Evolutionary conservation across 2,797 vertebrate genomes (phyloP).

Genomic region (Tenualosa ilisha): DNA sequence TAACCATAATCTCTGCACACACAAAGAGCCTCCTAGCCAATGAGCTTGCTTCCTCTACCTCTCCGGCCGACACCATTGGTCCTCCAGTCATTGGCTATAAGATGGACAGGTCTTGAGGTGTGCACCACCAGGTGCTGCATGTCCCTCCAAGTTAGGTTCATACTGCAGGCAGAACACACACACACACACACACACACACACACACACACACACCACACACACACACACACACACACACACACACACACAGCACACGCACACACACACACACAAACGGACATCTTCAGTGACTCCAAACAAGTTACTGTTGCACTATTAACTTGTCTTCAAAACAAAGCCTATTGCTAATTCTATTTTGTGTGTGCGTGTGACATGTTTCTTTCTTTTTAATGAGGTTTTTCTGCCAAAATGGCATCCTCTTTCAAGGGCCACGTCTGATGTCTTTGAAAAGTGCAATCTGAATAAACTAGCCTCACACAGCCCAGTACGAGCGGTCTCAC

Average conservation of each 20-base stretch:
- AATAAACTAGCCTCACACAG: no score
- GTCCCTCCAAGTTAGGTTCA: slow-evolving; percentile 97
- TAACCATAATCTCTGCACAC: background rate
- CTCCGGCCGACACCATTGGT: slow-evolving; percentile 92
- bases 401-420: background rate
- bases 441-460: no score
- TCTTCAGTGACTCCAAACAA: background rate
- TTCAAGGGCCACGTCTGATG: no score
- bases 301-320: background rate
- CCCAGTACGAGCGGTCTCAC: no score
- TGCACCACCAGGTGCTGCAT: slow-evolving; percentile 97
- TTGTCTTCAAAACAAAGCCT: background rate
- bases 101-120: slow-evolving; percentile 85
- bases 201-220: slow-evolving; percentile 8
- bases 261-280: background rate
- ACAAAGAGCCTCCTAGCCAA: background rate
- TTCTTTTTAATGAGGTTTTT: background rate
- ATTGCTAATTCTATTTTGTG: background rate
- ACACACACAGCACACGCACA: slow-evolving; percentile 19
- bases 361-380: background rate
- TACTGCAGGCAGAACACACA: slow-evolving; percentile 66
- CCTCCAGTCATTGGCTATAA: slow-evolving; percentile 90
- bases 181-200: slow-evolving; percentile 18
- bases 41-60: slow-evolving; percentile 70
- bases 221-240: slow-evolving; percentile 14